phyloP scores from a whole-genome alignment of 2,113 vertebrate species.

The Anarhynchus alexandrinus region DNA sequence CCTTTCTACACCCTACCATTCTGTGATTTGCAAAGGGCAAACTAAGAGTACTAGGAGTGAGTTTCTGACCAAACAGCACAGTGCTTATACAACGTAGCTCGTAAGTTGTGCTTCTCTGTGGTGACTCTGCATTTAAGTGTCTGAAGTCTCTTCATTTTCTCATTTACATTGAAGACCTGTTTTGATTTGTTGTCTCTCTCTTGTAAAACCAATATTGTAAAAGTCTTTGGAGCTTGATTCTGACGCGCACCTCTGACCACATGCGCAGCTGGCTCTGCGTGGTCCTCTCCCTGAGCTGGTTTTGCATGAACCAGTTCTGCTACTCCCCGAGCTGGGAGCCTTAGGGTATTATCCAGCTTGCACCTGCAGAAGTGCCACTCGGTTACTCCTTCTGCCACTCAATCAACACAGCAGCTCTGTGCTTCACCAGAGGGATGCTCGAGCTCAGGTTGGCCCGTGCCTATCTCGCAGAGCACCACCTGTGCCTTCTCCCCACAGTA shows the following conservation, averaged over 20 bases:
- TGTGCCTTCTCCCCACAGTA: neutral
- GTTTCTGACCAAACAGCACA: neutral
- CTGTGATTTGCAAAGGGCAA: neutral
- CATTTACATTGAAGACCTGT: neutral
- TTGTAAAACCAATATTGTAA: neutral
- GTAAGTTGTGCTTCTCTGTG: no score
- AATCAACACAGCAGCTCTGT: neutral
- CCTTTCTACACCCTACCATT: neutral
- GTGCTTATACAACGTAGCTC: neutral
- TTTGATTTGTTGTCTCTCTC: neutral
- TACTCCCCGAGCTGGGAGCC: neutral
- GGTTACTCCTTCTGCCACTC: neutral
- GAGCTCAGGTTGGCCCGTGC: neutral
- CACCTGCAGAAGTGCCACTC: neutral
- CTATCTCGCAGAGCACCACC: fast-evolving
- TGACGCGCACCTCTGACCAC: neutral
- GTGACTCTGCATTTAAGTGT: neutral
- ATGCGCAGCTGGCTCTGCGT: neutral
- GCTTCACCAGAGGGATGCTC: neutral
- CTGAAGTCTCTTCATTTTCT: neutral
- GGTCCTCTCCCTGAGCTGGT: fast-evolving
- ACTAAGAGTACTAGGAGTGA: neutral
- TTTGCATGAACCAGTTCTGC: neutral
- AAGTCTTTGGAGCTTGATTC: neutral
- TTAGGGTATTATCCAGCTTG: neutral